phyloP scores from a whole-genome alignment of 2,113 vertebrate genomes.

The Brachypteracias leptosomus region DNA sequence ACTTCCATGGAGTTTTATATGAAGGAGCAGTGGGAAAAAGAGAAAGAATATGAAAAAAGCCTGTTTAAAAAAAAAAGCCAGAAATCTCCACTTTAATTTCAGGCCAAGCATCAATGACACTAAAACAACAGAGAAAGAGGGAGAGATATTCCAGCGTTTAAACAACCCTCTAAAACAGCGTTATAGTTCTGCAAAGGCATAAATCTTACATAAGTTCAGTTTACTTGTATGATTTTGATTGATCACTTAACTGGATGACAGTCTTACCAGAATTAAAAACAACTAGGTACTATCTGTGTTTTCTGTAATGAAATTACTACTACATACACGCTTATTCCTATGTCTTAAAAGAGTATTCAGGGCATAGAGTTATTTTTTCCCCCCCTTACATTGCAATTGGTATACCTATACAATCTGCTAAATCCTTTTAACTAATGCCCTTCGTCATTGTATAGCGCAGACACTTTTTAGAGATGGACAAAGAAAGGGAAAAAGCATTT shows the following conservation, averaged over 20 bases:
- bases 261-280: not conserved
- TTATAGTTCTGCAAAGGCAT: not conserved
- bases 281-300: not conserved
- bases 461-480: not conserved
- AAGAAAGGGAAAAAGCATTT: not conserved
- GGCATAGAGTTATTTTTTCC: not conserved
- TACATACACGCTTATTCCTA: constrained; percentile 36
- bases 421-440: constrained; percentile 39
- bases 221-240: not conserved
- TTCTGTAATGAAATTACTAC: not conserved
- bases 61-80: not conserved
- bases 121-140: not conserved
- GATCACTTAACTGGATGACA: constrained; percentile 15
- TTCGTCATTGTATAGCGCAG: not conserved
- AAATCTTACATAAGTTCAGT: not conserved
- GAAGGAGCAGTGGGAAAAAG: not conserved
- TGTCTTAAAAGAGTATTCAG: constrained; percentile 21
- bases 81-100: not conserved
- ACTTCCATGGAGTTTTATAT: not conserved
- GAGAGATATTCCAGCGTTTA: not conserved
- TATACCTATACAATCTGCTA: constrained; percentile 24
- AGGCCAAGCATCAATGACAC: not conserved
- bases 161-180: not conserved
- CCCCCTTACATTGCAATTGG: not conserved
- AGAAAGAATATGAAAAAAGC: not conserved